A percentile compares a stretch with the other conserved stretches of the same genome.
These are phyloP conservation scores for Chiroxiphia lanceolata DNA, from an alignment of 2,797 vertebrate genomes.

Conservation along the genomic window DNA sequence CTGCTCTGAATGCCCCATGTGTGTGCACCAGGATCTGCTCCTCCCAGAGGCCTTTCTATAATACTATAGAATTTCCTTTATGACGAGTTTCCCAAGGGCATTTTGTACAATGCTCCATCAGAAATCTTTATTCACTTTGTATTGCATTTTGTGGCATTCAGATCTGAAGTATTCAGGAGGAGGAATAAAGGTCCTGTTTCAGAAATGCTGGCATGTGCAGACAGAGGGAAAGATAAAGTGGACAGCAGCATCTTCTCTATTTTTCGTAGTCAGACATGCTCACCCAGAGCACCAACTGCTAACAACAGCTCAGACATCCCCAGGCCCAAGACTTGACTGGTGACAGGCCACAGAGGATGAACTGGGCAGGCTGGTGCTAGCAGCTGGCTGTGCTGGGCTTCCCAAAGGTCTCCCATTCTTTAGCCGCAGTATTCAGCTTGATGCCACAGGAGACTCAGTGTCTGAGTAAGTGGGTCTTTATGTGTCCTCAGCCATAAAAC, in stretches of 20 bases:
- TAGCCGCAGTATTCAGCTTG: neutral
- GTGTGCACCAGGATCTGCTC: neutral
- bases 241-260: neutral
- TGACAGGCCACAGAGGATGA: neutral
- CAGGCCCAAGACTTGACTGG: neutral
- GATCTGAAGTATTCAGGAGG: neutral
- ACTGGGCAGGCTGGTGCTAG: neutral
- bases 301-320: neutral
- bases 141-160: neutral
- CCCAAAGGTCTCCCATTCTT: neutral
- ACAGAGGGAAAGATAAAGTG: neutral
- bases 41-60: neutral
- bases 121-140: neutral
- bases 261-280: neutral
- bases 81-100: neutral
- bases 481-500: neutral
- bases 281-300: neutral
- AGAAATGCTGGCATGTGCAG: neutral
- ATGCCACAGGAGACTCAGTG: neutral
- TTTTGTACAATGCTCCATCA: neutral
- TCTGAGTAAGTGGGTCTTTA: neutral
- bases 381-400: neutral
- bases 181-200: neutral
- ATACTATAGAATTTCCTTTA: neutral
- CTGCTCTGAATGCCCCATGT: accelerated